These are phyloP conservation scores for Kryptolebias marmoratus DNA, from an alignment of 2,113 vertebrate species.

Conservation along the genomic window DNA sequence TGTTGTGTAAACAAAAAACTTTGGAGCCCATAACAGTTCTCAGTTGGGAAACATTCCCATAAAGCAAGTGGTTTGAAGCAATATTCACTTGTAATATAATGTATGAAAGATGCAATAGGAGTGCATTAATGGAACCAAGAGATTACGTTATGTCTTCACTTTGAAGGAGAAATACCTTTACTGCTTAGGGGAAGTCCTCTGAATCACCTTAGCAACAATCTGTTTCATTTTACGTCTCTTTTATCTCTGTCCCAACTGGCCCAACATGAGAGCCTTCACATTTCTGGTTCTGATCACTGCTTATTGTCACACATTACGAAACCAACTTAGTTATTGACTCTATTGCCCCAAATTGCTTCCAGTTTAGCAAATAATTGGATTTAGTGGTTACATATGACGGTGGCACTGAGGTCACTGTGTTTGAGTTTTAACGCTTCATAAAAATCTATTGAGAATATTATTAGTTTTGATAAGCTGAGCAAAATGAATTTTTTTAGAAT, in stretches of 20 bases:
- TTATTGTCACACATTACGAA: constrained; percentile 48
- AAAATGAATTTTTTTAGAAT: constrained; percentile 50
- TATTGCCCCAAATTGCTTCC: constrained; percentile 62
- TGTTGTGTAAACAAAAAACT: neutral
- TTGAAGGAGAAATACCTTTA: constrained; percentile 23
- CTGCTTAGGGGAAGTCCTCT: constrained; percentile 44
- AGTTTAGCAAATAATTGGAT: constrained; percentile 67
- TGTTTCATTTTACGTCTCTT: constrained; percentile 61
- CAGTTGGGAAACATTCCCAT: constrained; percentile 22
- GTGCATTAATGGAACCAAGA: constrained; percentile 35
- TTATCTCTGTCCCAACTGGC: constrained; percentile 61
- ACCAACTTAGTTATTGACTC: constrained; percentile 51
- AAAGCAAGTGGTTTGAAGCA: constrained; percentile 27
- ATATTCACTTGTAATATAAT: constrained; percentile 20
- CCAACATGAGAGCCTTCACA: constrained; percentile 49
- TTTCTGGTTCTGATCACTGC: constrained; percentile 61
- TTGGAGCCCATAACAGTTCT: neutral
- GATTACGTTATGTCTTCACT: neutral
- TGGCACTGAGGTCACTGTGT: constrained; percentile 53
- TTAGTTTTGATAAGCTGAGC: constrained; percentile 57
- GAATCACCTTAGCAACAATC: constrained; percentile 53
- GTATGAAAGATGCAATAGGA: constrained; percentile 15
- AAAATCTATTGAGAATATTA: constrained; percentile 46
- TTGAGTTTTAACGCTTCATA: constrained; percentile 33
- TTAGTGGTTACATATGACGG: constrained; percentile 69